Base-by-base conservation (phyloP, 1,140 invertebrate genomes). In the Drosophila melanica region DNA sequence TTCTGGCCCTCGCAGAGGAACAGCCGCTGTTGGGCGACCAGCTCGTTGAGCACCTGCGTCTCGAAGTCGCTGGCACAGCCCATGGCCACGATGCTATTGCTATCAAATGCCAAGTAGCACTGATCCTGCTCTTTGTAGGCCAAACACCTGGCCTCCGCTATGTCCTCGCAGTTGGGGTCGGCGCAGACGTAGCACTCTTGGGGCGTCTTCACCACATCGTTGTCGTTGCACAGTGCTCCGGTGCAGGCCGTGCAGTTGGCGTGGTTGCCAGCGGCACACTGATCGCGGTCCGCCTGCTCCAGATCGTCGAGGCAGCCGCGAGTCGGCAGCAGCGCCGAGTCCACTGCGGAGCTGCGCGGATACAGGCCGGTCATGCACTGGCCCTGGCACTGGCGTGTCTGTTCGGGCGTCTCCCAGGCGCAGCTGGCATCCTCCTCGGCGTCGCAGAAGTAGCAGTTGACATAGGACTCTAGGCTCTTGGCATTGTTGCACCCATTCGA, bases 51-150 rank as follows among this genome's bases (percentile, higher is more conserved):
- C 8, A 81, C 79, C 20, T 75, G 69, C 0, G 53, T 59, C 48
- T 91, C 90, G 12, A 90, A 84, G 14, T 91, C 84, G 23, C 90
- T 91, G 33, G 70, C 73, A 62, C 90, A 91, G 33, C 90, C 90
- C 84, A 90, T 75, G 37, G 37, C 63, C 4, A 90, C 44, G 7
- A 91, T 9, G 6, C 30, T 27, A 4, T 35, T 50, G 2, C 60
- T 27, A 4, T 90, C 77, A 16, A 62, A 91, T 11, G 77, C 78
- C 0, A 75, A n/a, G 11, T 86, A 91, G 58, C 90, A 91, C 8
- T 90, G 72, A 27, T 90, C 81, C 3, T 75, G 39, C 10, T 74
- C 45, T 48, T 64, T 55, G 33, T 90, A 91, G n/a, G 81, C 75
- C 20, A 65, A 59, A 16, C 90, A 91, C 18, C 60, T 69, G 27